Percentiles rank a stretch among this genome's conserved stretches.
Evolutionary conservation across 2,797 vertebrate genomes (phyloP).

Genomic region (Dallia pectoralis): DNA sequence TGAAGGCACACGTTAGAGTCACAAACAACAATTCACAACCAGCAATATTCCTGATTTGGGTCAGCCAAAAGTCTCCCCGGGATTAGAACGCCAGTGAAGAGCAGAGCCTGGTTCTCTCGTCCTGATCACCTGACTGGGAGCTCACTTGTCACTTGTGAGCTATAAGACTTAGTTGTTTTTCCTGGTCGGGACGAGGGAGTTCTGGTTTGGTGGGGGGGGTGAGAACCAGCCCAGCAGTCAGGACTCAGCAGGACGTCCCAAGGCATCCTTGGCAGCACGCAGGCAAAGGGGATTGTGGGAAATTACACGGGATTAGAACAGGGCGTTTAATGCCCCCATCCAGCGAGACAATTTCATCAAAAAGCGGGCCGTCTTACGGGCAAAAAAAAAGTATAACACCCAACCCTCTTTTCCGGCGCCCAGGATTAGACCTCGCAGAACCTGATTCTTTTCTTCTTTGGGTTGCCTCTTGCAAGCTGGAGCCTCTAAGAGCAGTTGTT

Average conservation of each 20-base stretch:
- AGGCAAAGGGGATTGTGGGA: slow-evolving; percentile 79
- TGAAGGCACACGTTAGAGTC: slow-evolving; percentile 18
- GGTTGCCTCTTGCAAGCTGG: slow-evolving; percentile 47
- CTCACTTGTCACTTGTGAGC: no score
- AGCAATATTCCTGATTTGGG: slow-evolving; percentile 52
- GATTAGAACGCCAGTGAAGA: slow-evolving; percentile 60
- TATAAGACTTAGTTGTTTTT: neutral
- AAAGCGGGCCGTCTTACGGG: slow-evolving; percentile 56
- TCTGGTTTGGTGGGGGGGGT: slow-evolving; percentile 59
- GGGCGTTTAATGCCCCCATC: slow-evolving; percentile 73
- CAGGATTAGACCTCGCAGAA: slow-evolving; percentile 57
- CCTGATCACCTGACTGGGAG: slow-evolving; percentile 15
- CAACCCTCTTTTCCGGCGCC: slow-evolving; percentile 51
- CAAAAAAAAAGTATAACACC: slow-evolving; percentile 55
- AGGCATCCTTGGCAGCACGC: slow-evolving; percentile 76
- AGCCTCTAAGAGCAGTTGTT: slow-evolving; percentile 46
- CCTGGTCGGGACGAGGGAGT: slow-evolving; percentile 53
- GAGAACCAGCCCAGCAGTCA: slow-evolving; percentile 61
- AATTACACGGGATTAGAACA: slow-evolving; percentile 77
- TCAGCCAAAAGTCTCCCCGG: slow-evolving; percentile 37
- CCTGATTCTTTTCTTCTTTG: slow-evolving; percentile 49
- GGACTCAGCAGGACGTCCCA: slow-evolving; percentile 63
- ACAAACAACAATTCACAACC: slow-evolving; percentile 51
- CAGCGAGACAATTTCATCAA: slow-evolving; percentile 75
- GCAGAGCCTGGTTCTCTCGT: slow-evolving; percentile 33